phyloP scores from a whole-genome alignment of 2,113 vertebrate species.

The Eurystomus gularis region DNA sequence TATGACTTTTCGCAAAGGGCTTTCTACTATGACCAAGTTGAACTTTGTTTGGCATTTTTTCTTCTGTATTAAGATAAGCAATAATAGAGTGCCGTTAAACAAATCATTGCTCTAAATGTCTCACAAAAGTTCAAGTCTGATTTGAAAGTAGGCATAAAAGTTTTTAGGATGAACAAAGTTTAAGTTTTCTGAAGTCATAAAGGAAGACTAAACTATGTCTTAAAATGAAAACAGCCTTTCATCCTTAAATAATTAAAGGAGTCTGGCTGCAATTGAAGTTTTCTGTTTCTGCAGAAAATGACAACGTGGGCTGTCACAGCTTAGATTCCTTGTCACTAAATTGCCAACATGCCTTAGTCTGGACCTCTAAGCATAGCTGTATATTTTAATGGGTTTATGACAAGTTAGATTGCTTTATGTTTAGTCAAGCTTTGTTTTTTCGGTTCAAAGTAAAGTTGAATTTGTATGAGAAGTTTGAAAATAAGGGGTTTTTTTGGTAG shows the following conservation, averaged over 20 bases:
- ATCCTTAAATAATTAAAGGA: constrained; percentile 12
- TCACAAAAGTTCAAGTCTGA: neutral
- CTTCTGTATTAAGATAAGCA: neutral
- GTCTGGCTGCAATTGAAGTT: neutral
- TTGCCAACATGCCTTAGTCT: neutral
- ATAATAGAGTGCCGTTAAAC: neutral
- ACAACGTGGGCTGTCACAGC: neutral
- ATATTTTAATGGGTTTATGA: constrained; percentile 8
- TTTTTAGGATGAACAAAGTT: neutral
- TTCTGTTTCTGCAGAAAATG: neutral
- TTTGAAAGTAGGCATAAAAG: neutral
- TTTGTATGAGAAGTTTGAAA: neutral
- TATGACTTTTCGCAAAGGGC: neutral
- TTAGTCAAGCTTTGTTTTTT: neutral
- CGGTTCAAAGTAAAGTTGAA: neutral
- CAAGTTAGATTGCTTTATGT: neutral
- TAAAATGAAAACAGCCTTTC: neutral
- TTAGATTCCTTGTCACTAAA: neutral
- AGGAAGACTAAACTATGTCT: neutral
- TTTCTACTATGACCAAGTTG: neutral
- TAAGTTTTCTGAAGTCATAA: neutral
- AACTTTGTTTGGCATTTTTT: neutral
- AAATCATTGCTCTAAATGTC: neutral
- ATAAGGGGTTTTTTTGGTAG: neutral
- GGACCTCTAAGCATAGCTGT: neutral